A percentile compares a stretch with the other conserved stretches of the same genome.
Evolutionary conservation across 1,140 invertebrate species (phyloP).

Genomic region (Dolichoris vasculosae): DNA sequence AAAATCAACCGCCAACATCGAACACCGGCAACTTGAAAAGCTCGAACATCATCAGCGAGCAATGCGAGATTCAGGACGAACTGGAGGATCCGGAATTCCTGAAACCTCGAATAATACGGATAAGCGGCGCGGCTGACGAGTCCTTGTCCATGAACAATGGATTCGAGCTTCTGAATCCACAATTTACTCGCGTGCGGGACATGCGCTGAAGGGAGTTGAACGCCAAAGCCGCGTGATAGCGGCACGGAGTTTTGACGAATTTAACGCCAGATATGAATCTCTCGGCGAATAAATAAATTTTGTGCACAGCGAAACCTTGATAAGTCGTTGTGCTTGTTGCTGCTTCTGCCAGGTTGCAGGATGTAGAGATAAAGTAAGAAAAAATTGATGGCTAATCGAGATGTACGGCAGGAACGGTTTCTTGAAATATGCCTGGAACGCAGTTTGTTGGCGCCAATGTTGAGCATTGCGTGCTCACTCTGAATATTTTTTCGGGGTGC

Average conservation of each 20-base stretch:
- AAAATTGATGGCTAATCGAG: constrained; percentile 19
- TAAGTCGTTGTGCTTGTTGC: constrained; percentile 66
- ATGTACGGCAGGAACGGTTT: neutral
- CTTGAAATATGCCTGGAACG: constrained; percentile 56
- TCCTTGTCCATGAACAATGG: constrained; percentile 45
- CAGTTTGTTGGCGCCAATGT: constrained; percentile 66
- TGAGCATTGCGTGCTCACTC: constrained; percentile 64
- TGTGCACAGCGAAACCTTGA: constrained; percentile 61
- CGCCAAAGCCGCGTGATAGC: constrained; percentile 48
- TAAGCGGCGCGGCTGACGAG: constrained; percentile 13
- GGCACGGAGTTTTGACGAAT: constrained; percentile 52
- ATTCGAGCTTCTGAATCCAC: constrained; percentile 62
- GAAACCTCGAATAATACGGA: constrained; percentile 31
- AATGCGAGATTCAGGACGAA: neutral
- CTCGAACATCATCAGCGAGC: neutral
- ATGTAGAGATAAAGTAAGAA: constrained; percentile 25
- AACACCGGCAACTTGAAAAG: constrained; percentile 39
- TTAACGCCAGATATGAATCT: constrained; percentile 72
- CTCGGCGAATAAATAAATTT: constrained; percentile 60
- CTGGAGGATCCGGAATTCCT: constrained; percentile 55
- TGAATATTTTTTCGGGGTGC: constrained; percentile 39
- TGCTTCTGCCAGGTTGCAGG: constrained; percentile 55
- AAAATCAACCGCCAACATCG: constrained; percentile 62
- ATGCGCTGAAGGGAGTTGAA: constrained; percentile 66
- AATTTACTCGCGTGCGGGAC: constrained; percentile 69